Conservation (phyloP, 2,888 invertebrate species). For the Colletes collaris region DNA sequence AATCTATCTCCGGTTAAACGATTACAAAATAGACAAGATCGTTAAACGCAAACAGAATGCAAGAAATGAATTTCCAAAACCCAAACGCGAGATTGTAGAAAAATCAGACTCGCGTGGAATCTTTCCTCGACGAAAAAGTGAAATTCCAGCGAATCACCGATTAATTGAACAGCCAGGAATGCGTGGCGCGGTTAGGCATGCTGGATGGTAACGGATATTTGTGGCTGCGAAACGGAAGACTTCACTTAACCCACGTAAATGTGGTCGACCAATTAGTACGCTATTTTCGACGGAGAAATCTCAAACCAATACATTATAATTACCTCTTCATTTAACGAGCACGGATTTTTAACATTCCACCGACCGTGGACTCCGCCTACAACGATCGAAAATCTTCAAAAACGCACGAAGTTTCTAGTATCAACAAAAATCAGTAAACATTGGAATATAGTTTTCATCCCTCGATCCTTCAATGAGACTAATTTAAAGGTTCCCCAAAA, state of each 20-base stretch:
- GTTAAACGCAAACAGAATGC: background rate
- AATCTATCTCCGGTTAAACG: no score
- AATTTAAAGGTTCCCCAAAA: no score
- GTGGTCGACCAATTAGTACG: constrained; percentile 63
- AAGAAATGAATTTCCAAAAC: constrained; percentile 1
- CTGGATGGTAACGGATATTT: constrained; percentile 49
- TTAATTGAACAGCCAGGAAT: constrained; percentile 59
- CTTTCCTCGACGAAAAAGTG: constrained; percentile 16
- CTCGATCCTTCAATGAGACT: no score
- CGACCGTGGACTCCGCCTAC: background rate
- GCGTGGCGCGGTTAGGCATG: constrained; percentile 33
- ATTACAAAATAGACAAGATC: no score
- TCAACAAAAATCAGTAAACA: no score
- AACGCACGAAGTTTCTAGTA: no score
- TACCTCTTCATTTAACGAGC: constrained; percentile 35
- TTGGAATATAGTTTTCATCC: no score
- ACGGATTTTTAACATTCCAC: constrained; percentile 25
- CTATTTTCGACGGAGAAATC: constrained; percentile 54
- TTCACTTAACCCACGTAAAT: constrained; percentile 49
- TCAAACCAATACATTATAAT: constrained; percentile 49
- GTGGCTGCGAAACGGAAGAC: constrained; percentile 44
- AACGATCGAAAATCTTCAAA: background rate
- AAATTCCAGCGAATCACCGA: constrained; percentile 41
- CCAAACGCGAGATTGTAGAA: background rate
- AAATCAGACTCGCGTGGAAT: constrained; percentile 16